Evolutionary conservation across 2,113 vertebrate species (phyloP).

Genomic region (Xyrauchen texanus): DNA sequence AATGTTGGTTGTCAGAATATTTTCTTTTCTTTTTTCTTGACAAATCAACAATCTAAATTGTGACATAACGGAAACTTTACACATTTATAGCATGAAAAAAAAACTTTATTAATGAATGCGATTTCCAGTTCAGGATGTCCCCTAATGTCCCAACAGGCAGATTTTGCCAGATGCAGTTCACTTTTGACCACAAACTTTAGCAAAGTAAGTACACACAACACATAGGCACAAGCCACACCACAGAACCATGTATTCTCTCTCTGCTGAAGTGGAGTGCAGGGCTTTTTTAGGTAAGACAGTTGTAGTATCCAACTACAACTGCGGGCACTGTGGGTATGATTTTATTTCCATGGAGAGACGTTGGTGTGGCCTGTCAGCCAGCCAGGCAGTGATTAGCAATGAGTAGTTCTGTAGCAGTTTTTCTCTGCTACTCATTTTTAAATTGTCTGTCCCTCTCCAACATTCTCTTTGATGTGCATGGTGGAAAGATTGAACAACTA

Average conservation of each 20-base stretch:
- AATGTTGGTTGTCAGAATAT: background rate
- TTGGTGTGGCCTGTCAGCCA: conserved; percentile 40
- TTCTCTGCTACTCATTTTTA: conserved; percentile 42
- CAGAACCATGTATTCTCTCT: background rate
- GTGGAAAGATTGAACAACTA: conserved; percentile 21
- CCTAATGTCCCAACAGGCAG: too few relatives aligned
- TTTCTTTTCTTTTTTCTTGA: too few relatives aligned
- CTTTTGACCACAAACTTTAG: too few relatives aligned
- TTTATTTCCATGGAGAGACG: conserved; percentile 49
- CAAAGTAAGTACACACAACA: too few relatives aligned
- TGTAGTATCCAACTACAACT: conserved; percentile 50
- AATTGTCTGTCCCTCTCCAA: conserved; percentile 38
- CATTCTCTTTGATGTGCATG: conserved; percentile 37
- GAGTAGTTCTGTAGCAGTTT: conserved; percentile 44
- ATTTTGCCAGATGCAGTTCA: too few relatives aligned
- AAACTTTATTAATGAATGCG: too few relatives aligned
- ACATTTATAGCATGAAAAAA: too few relatives aligned
- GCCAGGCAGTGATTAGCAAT: conserved; percentile 49
- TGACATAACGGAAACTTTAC: too few relatives aligned
- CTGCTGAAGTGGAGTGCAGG: background rate
- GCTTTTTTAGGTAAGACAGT: background rate
- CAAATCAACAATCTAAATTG: too few relatives aligned
- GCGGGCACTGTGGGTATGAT: conserved; percentile 56
- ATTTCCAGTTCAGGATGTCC: too few relatives aligned
- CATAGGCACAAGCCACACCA: background rate